Base-by-base conservation (phyloP, 2,113 vertebrate genomes). In the Nasalis larvatus region DNA sequence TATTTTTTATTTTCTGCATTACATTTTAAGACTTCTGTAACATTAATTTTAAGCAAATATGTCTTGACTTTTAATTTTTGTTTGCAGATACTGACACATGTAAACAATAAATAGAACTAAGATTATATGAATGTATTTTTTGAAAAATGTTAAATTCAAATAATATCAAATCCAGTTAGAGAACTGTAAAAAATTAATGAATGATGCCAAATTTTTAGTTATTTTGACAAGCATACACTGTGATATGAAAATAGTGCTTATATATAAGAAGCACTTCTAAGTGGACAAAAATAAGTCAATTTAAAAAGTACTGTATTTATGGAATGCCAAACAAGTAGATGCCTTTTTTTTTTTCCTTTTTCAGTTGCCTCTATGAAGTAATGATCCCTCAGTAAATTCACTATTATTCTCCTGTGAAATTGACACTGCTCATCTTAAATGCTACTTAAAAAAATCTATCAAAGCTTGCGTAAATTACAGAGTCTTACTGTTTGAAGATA, bases 381-480 rank as follows among this genome's bases (percentile, higher is more conserved):
- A 89, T 94, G 86, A 97, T n/a, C 37, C 80, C 49, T 63, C 30
- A 83, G 60, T 86, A 94, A 91, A 95, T 86, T 93, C 69, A 86
- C 60, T 93, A 69, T 91, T 96, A 93, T 93, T 96, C 90, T 94
- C 93, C 74, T 94, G 49, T 86, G 92, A 97, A 96, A 94, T 71
- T 82, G 89, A 95, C 86, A 96, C 68, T 91, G 45, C 42, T 94
- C 85, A 96, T 98, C 68, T 78, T 94, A 96, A 96, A 95, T 86
- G 49, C 42, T 91, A 30, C 47, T 95, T 92, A 45, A 96, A 96
- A 94, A 97, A 69, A 78, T 96, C 78, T 35, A 89, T 91, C 88
- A 96, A 47, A 77, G 54, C 68, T 96, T 97, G 87, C 85, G 94
- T 97, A 97, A 96, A 97, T 97, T 98, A 96, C 49, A 96, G 27